Conservation (phyloP, 1,140 invertebrate species). For the Drosophila novamexicana region DNA sequence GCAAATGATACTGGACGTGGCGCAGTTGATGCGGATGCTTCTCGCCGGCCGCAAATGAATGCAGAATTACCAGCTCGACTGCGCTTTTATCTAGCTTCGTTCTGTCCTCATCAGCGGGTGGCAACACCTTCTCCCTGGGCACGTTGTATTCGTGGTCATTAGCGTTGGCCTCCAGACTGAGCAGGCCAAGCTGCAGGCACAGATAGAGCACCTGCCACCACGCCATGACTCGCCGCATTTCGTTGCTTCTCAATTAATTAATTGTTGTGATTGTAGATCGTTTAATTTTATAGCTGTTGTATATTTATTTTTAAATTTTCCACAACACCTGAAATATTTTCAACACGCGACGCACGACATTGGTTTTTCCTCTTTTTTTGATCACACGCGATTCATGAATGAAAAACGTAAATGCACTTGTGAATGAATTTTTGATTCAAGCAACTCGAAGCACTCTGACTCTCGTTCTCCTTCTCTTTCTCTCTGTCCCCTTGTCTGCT, state of each 20-base stretch:
- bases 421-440: not conserved
- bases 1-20: conserved; percentile 54
- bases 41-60: not conserved
- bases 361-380: not conserved
- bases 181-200: conserved; percentile 7
- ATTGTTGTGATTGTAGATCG: conserved; percentile 29
- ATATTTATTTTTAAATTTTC: not conserved
- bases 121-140: conserved; percentile 46
- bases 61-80: conserved; percentile 38
- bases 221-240: conserved; percentile 33
- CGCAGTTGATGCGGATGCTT: conserved; percentile 24
- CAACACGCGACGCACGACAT: not conserved
- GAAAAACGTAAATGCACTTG: not conserved
- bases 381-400: not conserved
- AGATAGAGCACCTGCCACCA: not conserved
- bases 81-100: conserved; percentile 58
- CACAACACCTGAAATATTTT: not conserved
- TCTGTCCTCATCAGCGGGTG: conserved; percentile 44
- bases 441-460: not conserved
- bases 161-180: conserved; percentile 34
- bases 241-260: conserved; percentile 17
- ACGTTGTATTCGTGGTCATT: conserved; percentile 51
- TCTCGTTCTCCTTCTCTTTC: not conserved
- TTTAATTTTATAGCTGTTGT: not conserved
- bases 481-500: not conserved